Evolutionary conservation across 2,113 vertebrate species (phyloP), one percentile per base, ranked within the genome.

Genomic region (Nothocercus julius): DNA sequence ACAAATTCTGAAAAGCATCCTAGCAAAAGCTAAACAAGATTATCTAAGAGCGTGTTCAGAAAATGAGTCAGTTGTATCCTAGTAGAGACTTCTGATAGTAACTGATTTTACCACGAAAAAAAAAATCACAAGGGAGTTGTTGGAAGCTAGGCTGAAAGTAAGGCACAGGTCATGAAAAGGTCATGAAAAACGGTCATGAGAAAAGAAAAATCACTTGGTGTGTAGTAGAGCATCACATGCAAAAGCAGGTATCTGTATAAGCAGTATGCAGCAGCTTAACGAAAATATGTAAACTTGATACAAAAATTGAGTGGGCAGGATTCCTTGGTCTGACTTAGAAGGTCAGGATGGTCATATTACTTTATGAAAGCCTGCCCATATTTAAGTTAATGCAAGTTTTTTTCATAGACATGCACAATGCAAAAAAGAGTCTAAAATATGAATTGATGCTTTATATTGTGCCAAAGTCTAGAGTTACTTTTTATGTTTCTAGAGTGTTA

Each of bases 1-100:
- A 94, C 63, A 89, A 96, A 89, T 70, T 47, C 59, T 59, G 28
- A 40, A 82, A 92, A 82, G 53, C 87, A 89, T 40, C 70, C 25
- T 56, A 87, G 47, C 44, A 92, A 82, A 51, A 91, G 67, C 62
- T 87, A 79, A 93, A 94, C 67, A 85, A 75, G 77, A 86, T 92
- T 47, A 89, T 34, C 72, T 45, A 89, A 67, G 72, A 70, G 68
- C 30, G 36, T 42, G 47, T 61, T 78, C 74, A 76, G 86, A 64
- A 66, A 75, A 2, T 66, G 89, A 82, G 47, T 93, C 87, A 93
- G 74, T 64, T 4, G 11, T 9, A 4, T 76, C 20, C 61, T 90
- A 73, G 59, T 25, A 79, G 56, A 79, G 42, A 68, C 61, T 83
- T 72, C 51, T 73, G 69, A 58, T 13, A 64, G 44, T 11, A 89